Conservation (phyloP, 2,113 vertebrate genomes). For the Poeciliopsis retropinna region DNA sequence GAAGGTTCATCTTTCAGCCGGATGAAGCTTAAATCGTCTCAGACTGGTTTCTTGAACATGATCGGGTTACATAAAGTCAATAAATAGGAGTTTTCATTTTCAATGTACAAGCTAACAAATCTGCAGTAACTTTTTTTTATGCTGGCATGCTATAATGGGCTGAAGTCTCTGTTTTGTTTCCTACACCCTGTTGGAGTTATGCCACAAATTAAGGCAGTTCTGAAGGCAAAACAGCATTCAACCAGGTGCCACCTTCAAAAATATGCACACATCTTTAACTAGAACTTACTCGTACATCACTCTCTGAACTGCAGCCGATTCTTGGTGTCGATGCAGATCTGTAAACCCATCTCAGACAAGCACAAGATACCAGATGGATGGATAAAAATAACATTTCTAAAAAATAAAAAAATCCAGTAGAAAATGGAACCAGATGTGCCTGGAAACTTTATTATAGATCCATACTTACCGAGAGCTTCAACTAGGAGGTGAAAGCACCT, state of each 20-base stretch:
- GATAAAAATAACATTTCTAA: too few relatives aligned
- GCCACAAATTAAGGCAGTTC: neutral
- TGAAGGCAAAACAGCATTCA: neutral
- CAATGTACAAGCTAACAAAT: too few relatives aligned
- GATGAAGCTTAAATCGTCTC: neutral
- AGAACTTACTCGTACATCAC: neutral
- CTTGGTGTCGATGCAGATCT: neutral
- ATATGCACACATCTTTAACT: too few relatives aligned
- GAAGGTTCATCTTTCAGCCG: too few relatives aligned
- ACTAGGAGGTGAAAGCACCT: neutral
- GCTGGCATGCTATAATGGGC: too few relatives aligned
- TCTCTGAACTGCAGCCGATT: neutral
- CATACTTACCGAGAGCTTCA: neutral
- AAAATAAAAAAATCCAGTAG: neutral
- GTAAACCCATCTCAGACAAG: neutral
- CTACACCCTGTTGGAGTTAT: too few relatives aligned
- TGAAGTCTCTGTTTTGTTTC: too few relatives aligned
- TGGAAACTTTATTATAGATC: neutral
- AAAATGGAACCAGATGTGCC: neutral
- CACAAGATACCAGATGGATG: neutral
- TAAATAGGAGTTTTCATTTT: too few relatives aligned
- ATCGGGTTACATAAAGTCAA: neutral
- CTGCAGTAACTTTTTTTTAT: too few relatives aligned
- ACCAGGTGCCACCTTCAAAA: neutral
- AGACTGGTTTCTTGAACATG: neutral